Evolutionary conservation across 2,888 invertebrate species (phyloP).

Genomic region (Archips crataeganus): DNA sequence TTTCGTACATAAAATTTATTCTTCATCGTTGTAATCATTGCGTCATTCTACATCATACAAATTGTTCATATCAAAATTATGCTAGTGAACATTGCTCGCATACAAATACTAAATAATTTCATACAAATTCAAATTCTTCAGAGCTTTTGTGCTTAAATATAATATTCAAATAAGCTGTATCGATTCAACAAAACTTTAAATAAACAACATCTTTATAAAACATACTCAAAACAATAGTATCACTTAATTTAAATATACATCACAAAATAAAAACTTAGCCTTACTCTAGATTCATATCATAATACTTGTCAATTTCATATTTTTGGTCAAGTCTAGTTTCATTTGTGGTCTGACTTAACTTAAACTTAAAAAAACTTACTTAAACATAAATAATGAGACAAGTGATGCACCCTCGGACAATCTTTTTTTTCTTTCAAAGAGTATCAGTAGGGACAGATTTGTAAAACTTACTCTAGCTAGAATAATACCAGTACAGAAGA

Average conservation of each 20-base stretch:
- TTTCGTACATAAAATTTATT: slow-evolving; percentile 47
- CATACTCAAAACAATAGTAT: slow-evolving; percentile 32
- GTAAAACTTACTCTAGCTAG: too few relatives aligned
- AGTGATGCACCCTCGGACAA: background rate
- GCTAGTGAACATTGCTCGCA: slow-evolving; percentile 46
- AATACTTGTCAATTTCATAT: slow-evolving; percentile 54
- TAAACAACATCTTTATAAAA: slow-evolving; percentile 30
- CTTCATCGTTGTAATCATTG: slow-evolving; percentile 53
- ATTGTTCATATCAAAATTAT: slow-evolving; percentile 56
- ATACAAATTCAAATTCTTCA: slow-evolving; percentile 28
- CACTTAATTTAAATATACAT: slow-evolving; percentile 34
- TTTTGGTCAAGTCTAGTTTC: slow-evolving; percentile 39
- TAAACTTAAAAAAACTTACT: slow-evolving; percentile 32
- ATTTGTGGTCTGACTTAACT: slow-evolving; percentile 31
- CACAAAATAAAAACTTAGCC: slow-evolving; percentile 41
- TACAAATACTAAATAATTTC: slow-evolving; percentile 43
- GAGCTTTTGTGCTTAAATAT: slow-evolving; percentile 33
- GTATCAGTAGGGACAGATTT: too few relatives aligned
- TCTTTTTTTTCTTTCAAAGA: background rate
- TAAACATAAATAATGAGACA: slow-evolving; percentile 9
- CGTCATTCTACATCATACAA: slow-evolving; percentile 53
- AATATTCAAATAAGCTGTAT: slow-evolving; percentile 11
- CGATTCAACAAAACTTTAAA: slow-evolving; percentile 20
- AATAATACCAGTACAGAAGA: too few relatives aligned
- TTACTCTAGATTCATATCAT: slow-evolving; percentile 51